phyloP scores from a whole-genome alignment of 2,113 vertebrate species.

The Lasiurus cinereus region DNA sequence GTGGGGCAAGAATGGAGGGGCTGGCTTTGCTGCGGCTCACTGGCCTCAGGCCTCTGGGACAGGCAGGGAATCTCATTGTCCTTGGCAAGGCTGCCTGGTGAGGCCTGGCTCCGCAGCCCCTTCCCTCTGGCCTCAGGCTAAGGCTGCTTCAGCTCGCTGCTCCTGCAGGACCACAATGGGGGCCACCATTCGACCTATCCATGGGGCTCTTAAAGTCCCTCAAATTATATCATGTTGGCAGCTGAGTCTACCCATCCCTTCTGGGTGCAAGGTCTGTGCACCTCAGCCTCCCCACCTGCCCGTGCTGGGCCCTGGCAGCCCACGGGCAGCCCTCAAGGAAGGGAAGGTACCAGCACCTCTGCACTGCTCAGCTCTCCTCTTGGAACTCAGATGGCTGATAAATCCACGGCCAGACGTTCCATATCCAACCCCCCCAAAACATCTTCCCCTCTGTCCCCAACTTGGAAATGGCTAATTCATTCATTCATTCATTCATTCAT shows the following conservation, averaged over 20 bases:
- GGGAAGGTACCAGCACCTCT: no score
- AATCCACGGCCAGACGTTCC: background rate
- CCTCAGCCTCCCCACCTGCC: background rate
- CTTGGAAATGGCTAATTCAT: background rate
- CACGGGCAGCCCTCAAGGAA: background rate
- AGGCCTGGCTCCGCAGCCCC: background rate
- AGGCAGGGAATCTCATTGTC: background rate
- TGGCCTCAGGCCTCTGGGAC: background rate
- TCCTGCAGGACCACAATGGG: background rate
- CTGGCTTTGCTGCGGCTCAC: background rate
- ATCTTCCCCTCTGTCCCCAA: background rate
- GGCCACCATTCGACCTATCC: background rate
- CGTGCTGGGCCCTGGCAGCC: background rate
- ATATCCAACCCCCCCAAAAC: background rate
- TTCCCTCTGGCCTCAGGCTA: fast-evolving
- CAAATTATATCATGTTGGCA: background rate
- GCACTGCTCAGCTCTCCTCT: background rate
- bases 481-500: background rate
- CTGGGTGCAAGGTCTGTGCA: background rate
- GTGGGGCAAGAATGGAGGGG: background rate
- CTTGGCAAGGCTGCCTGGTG: background rate
- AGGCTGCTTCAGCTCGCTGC: background rate
- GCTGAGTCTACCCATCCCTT: background rate
- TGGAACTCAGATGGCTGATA: background rate
- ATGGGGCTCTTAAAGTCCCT: background rate